Base-by-base conservation (phyloP, 2,797 vertebrate genomes). In the Microctenopoma steveboyesi region DNA sequence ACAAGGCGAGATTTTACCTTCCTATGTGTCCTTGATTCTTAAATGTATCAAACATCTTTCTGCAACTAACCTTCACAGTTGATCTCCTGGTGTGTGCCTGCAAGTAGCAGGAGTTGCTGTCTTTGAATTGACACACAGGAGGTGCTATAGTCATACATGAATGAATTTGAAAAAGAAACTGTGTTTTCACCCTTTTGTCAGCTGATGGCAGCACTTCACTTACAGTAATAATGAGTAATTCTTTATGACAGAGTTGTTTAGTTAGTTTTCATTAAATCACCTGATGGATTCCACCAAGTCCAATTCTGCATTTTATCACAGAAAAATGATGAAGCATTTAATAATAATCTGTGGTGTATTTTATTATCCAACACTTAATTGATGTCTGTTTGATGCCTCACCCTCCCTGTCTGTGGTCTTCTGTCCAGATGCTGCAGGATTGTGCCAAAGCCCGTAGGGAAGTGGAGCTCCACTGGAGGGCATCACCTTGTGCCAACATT, bases 391-490 rank as follows among this genome's bases (percentile, higher is more conserved):
- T 35, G 33, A 35, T 35, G 7, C 35, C 14, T 66, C 10, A 40
- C 3, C 18, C 13, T 56, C 37, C 42, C 22, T 62, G 6, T 51
- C 11, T 59, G 25, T 81, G 25, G 67, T 10, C 27, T 27, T 69
- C 14, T 80, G 25, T 63, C 39, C 80, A 99, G 97, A 98, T 99
- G 94, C 93, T 99, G 60, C 96, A 98, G 90, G 97, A 99, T 83
- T 98, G 97, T 82, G 86, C 96, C 3, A 99, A 98, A 87, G 98
- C 97, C 2, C 96, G 96, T 18, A 91, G 98, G 42, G 98, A 98
- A 64, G 96, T 98, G 72, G 97, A 99, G 68, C 93, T 99, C 68
- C 98, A 99, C 89, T 97, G 96, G 96, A 92, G 98, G 56, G 98
- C 97, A 0, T 99, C 97, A 0, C 95, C 96, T 63, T 99, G 97